Base-by-base conservation (phyloP, 2,797 vertebrate genomes). In the Graptemys geographica region DNA sequence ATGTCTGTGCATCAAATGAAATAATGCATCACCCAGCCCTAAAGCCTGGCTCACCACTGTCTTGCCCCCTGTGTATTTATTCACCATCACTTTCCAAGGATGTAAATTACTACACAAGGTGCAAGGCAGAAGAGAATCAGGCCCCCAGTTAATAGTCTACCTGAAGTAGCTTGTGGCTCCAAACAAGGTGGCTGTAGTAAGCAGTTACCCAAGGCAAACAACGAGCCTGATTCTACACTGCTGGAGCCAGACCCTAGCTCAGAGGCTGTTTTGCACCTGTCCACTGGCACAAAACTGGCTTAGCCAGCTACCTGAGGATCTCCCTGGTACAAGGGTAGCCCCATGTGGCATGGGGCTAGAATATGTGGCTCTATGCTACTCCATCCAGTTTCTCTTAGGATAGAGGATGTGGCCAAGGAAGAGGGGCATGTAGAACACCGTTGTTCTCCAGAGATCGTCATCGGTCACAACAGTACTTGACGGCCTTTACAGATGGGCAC, bases 201-300 rank as follows among this genome's bases (percentile, higher is more conserved):
- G 84, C 41, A 78, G 72, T 41, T 57, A 69, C 25, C 44, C 31
- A 31, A 28, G 11, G 27, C 41, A 78, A 49, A 44, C 44, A 47
- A 28, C 28, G 74, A 27, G 27, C 74, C 74, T 49, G 86, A 84
- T 93, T 81, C 55, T 91, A 49, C 27, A 44, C 0, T 3, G 86
- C 0, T 0, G 16, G 69, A 89, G 79, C 23, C 23, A 65, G 74
- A 86, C 1, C 4, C 0, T 0, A 65, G 52, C 57, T 89, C 47
- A 0, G 2, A 84, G 6, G 25, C 25, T 41, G 6, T 55, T 84
- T 31, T 23, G 52, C 4, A 8, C 62, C 62, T 69, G 47, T 33
- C 49, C 85, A 23, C 47, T 90, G 78, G 80, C 86, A 84, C 8
- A 51, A 87, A 13, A 80, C 15, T 72, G 31, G 79, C 2, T 78